These are phyloP conservation scores for Hypotaenidia okinawae DNA, from an alignment of 2,797 vertebrate species.

Conservation along the genomic window DNA sequence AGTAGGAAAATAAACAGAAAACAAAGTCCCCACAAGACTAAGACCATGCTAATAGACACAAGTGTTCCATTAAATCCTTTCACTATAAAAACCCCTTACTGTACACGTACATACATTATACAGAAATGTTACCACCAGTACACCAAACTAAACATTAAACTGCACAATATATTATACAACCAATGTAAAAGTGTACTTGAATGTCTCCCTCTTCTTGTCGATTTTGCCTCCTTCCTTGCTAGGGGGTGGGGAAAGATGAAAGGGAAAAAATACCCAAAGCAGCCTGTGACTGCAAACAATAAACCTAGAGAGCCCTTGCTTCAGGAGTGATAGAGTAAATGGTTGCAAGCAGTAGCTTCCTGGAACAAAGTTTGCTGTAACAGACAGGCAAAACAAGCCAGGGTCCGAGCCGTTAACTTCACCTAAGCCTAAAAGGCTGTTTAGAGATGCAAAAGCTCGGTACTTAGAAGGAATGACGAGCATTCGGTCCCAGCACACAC, in stretches of 20 bases:
- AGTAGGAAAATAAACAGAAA: neutral
- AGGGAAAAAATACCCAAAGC: slow-evolving; percentile 20
- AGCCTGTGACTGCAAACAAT: slow-evolving; percentile 50
- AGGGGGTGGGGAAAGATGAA: neutral
- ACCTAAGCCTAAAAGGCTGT: neutral
- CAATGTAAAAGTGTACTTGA: neutral
- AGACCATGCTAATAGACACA: neutral
- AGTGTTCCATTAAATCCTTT: neutral
- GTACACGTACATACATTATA: neutral
- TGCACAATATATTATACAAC: neutral
- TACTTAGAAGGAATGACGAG: neutral
- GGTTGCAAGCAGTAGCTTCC: slow-evolving; percentile 1
- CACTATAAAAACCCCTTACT: neutral
- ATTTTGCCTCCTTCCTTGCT: neutral
- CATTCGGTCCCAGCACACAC: neutral
- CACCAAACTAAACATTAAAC: neutral
- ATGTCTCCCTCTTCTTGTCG: neutral
- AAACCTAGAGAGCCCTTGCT: slow-evolving; percentile 46
- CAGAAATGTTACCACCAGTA: neutral
- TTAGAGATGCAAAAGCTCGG: neutral
- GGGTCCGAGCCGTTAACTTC: neutral
- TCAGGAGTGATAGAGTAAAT: neutral
- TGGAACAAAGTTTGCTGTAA: slow-evolving; percentile 58
- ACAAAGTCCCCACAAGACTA: neutral
- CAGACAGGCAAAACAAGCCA: neutral